phyloP scores from a whole-genome alignment of 92 coral and sea anemone genomes.

The Bergia puertoricense region DNA sequence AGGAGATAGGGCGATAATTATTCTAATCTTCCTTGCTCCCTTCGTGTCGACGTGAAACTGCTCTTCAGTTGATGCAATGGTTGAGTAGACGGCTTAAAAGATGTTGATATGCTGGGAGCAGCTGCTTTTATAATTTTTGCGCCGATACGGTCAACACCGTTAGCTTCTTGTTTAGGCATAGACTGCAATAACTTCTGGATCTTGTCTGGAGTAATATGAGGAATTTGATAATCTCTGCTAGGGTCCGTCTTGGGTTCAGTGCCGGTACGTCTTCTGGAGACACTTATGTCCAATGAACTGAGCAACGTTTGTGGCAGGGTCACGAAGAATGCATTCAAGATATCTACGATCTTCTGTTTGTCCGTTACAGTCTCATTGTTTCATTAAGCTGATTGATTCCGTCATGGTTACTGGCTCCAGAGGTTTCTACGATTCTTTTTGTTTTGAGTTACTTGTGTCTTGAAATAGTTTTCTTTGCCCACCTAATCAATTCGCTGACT shows the following conservation, averaged over 20 bases:
- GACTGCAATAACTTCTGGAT: slow-evolving; percentile 8
- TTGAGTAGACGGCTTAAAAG: neutral
- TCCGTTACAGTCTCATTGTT: slow-evolving; percentile 26
- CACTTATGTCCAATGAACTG: neutral
- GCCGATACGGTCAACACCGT: slow-evolving; percentile 36
- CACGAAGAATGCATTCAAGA: slow-evolving; percentile 35
- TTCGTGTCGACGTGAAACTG: neutral
- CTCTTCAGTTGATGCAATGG: slow-evolving; percentile 31
- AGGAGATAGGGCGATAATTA: too few relatives aligned
- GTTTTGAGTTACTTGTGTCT: slow-evolving; percentile 14
- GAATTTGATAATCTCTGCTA: neutral
- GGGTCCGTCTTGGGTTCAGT: neutral
- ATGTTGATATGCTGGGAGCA: too few relatives aligned
- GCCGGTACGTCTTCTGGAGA: neutral
- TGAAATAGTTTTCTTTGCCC: slow-evolving; percentile 24
- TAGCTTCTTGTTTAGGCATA: slow-evolving; percentile 28
- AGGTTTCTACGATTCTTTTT: slow-evolving; percentile 25
- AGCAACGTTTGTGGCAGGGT: slow-evolving; percentile 14
- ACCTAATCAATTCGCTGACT: neutral
- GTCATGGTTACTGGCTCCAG: slow-evolving; percentile 16
- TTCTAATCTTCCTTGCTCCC: too few relatives aligned
- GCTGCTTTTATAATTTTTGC: slow-evolving; percentile 27
- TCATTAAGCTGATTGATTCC: slow-evolving; percentile 20
- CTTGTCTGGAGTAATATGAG: neutral
- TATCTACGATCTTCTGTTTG: slow-evolving; percentile 9